Evolutionary conservation across 2,113 vertebrate genomes (phyloP).

Genomic region (Megalops atlanticus): DNA sequence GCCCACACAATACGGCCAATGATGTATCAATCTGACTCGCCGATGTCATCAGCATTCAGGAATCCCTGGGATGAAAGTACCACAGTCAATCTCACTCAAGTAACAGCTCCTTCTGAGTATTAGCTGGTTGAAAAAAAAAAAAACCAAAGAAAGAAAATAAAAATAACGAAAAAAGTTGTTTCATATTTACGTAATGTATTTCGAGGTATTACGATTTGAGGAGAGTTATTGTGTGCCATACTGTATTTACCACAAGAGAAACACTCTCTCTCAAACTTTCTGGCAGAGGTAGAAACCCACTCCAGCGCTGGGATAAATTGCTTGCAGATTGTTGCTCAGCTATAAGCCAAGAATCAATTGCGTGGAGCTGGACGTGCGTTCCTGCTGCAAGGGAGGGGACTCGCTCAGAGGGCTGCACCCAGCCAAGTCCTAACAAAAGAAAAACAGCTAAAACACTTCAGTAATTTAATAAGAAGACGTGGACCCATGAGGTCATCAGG

Average conservation of each 20-base stretch:
- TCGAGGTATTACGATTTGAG: constrained; percentile 27
- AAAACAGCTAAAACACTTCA: constrained; percentile 46
- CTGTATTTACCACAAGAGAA: constrained; percentile 25
- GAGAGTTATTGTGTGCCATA: constrained; percentile 20
- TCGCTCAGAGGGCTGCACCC: constrained; percentile 33
- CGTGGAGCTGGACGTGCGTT: constrained; percentile 34
- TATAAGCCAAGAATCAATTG: constrained; percentile 44
- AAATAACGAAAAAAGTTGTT: not conserved
- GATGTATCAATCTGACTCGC: not conserved
- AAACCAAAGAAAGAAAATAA: too few species aligned
- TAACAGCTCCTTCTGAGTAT: not conserved
- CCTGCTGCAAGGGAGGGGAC: constrained; percentile 34
- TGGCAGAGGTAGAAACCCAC: constrained; percentile 23
- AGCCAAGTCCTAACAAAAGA: constrained; percentile 45
- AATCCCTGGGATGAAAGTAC: not conserved
- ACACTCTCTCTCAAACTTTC: constrained; percentile 9
- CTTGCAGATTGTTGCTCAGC: constrained; percentile 44
- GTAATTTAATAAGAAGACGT: constrained; percentile 45
- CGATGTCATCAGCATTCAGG: not conserved
- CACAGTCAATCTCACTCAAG: not conserved
- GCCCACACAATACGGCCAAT: not conserved
- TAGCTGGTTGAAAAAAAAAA: not conserved
- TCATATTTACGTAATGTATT: not conserved
- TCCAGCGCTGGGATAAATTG: constrained; percentile 43
- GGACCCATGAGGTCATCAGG: constrained; percentile 41